Conservation (phyloP, 2,797 vertebrate species). For the Dendrocincla fuliginosa region DNA sequence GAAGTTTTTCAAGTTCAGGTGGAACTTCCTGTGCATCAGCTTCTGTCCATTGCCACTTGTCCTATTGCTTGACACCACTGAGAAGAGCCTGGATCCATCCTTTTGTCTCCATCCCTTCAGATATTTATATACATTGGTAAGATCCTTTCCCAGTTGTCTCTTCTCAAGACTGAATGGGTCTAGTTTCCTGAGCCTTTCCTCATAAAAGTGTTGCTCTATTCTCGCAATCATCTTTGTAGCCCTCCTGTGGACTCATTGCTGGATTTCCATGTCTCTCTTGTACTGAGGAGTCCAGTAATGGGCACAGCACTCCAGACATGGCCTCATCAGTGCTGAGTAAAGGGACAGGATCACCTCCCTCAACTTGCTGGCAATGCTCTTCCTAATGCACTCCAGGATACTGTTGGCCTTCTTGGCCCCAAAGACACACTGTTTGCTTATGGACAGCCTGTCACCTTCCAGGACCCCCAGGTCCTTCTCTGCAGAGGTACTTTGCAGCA, state of each 20-base stretch:
- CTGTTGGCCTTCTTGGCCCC: background rate
- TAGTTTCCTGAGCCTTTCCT: background rate
- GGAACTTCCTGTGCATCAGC: background rate
- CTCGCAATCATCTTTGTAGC: background rate
- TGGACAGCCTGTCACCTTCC: background rate
- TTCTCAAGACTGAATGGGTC: background rate
- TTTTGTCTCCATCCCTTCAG: background rate
- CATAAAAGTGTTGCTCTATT: background rate
- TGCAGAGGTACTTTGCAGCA: background rate
- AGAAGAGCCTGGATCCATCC: background rate
- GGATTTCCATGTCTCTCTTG: background rate
- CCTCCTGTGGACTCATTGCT: background rate
- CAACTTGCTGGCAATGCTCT: background rate
- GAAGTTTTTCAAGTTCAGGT: background rate
- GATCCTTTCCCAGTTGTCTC: background rate
- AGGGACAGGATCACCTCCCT: background rate
- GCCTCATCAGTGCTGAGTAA: background rate
- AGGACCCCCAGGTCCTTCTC: background rate
- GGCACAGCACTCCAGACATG: too few species aligned
- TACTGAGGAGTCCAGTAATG: background rate
- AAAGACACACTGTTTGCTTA: background rate
- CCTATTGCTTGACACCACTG: background rate
- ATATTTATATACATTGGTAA: background rate
- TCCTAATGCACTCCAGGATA: background rate
- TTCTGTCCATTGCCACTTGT: background rate